Percentiles rank a stretch among this genome's conserved stretches.
Conservation (phyloP, 2,888 invertebrate species). For the Himalopsyche kuldschensis region DNA sequence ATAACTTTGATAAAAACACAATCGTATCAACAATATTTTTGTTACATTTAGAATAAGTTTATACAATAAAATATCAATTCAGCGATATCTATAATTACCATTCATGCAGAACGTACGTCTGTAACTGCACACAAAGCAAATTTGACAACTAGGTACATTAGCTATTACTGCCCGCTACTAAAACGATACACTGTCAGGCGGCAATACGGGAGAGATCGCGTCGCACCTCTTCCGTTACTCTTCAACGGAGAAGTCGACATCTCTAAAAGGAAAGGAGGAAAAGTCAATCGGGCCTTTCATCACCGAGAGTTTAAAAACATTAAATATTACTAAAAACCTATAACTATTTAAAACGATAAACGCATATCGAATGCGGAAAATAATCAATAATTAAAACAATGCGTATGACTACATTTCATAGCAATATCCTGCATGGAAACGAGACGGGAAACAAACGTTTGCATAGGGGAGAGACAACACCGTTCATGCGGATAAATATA, state of each 20-base stretch:
- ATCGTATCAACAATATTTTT: slow-evolving; percentile 24
- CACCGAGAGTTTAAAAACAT: neutral
- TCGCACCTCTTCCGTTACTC: neutral
- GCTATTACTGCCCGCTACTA: slow-evolving; percentile 30
- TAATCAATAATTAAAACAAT: slow-evolving; percentile 2
- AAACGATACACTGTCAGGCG: slow-evolving; percentile 29
- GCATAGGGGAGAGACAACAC: neutral
- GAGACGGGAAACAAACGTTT: neutral
- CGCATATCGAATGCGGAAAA: slow-evolving; percentile 6
- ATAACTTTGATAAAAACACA: slow-evolving; percentile 29
- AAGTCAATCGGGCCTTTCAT: neutral
- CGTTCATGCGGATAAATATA: neutral
- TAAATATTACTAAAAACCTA: slow-evolving; percentile 20
- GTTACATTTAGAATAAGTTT: slow-evolving; percentile 23
- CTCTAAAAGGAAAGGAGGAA: neutral
- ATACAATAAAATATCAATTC: slow-evolving; percentile 38
- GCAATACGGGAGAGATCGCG: neutral
- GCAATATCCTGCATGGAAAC: neutral
- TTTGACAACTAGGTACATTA: slow-evolving; percentile 38
- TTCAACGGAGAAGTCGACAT: neutral
- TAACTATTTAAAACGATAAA: slow-evolving; percentile 19
- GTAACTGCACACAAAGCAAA: slow-evolving; percentile 37
- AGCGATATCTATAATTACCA: slow-evolving; percentile 37
- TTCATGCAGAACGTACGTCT: slow-evolving; percentile 28
- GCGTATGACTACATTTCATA: neutral